Evolutionary conservation across 2,113 vertebrate genomes (phyloP), one percentile per base, ranked within the genome.

Genomic region (Ramphastos sulfuratus): DNA sequence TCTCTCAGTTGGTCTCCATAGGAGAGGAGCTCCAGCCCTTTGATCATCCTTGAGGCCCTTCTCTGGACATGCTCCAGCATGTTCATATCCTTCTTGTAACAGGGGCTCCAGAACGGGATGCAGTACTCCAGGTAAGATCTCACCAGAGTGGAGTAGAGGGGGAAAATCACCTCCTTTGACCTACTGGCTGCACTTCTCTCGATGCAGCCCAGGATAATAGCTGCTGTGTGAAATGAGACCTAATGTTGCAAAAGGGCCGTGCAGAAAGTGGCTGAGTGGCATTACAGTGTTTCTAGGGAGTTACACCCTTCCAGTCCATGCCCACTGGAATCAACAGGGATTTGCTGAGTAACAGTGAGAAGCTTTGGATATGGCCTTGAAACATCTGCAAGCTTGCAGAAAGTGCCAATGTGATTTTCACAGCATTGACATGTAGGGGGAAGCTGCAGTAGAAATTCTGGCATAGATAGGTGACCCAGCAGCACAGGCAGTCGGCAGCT

Each of bases 361-460:
- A 94, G 56, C 17, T 63, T 30, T 71, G 87, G 64, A 52, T 70
- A 35, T 9, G 4, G 65, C 42, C 75, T 64, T 67, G 67, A 76
- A 76, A 77, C 3, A 55, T 12, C 72, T 85, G 87, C 67, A 66
- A 66, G 52, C 67, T 74, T 63, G 75, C 83, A 83, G 82, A 59
- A 88, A 81, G 35, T 18, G 72, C 56, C 25, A 8, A 7, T 0
- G 0, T 73, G 81, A 20, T 55, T 67, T 28, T 82, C 35, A 12
- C 21, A 44, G 71, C 81, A 25, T 2, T 0, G 0, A 12, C 0
- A 0, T 80, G 63, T 23, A 30, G 27, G 25, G 33, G 46, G 28
- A 67, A 54, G 79, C 72, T 58, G 60, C n/a, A 52, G 44, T 4
- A 74, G 59, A 60, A 85, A 20, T 60, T 56, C 42, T 31, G 69